These are phyloP conservation scores for Volucella inanis DNA, from an alignment of 2,888 invertebrate species.

Conservation along the genomic window DNA sequence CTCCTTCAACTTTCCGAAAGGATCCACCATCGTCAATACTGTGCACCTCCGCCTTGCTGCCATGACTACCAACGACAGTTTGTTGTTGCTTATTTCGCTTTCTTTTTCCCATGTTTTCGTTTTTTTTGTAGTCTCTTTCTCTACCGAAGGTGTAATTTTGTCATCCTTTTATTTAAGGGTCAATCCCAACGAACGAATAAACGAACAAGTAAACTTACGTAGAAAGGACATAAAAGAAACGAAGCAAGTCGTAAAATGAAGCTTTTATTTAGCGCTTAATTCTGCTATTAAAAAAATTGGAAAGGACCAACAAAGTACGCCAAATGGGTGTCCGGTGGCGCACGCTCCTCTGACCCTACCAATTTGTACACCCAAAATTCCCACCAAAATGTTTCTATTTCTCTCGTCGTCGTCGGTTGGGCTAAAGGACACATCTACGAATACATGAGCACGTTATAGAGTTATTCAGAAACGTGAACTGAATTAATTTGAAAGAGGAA, in stretches of 20 bases:
- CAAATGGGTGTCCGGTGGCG: constrained; percentile 66
- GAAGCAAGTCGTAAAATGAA: constrained; percentile 74
- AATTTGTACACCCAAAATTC: too few species aligned
- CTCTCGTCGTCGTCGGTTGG: neutral
- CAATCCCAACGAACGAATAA: constrained; percentile 57
- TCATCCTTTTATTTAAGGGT: constrained; percentile 74
- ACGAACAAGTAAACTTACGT: constrained; percentile 52
- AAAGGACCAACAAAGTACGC: constrained; percentile 72
- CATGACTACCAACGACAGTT: constrained; percentile 61
- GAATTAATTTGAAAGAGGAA: constrained; percentile 71
- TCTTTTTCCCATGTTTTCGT: neutral
- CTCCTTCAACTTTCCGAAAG: constrained; percentile 24
- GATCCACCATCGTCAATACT: constrained; percentile 2
- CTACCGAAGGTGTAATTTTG: constrained; percentile 69
- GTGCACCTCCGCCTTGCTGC: neutral
- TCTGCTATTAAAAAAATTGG: constrained; percentile 75
- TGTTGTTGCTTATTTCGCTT: constrained; percentile 45
- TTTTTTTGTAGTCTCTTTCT: constrained; percentile 6
- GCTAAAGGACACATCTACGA: constrained; percentile 56
- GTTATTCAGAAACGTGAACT: constrained; percentile 73
- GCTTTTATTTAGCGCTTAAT: constrained; percentile 76
- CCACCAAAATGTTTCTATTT: constrained; percentile 13
- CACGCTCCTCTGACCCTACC: constrained; percentile 23
- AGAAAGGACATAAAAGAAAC: constrained; percentile 66
- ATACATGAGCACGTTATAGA: constrained; percentile 46